A percentile compares a stretch with the other conserved stretches of the same genome.
Conservation (phyloP, 2,888 invertebrate species). For the Abrostola triplasia region DNA sequence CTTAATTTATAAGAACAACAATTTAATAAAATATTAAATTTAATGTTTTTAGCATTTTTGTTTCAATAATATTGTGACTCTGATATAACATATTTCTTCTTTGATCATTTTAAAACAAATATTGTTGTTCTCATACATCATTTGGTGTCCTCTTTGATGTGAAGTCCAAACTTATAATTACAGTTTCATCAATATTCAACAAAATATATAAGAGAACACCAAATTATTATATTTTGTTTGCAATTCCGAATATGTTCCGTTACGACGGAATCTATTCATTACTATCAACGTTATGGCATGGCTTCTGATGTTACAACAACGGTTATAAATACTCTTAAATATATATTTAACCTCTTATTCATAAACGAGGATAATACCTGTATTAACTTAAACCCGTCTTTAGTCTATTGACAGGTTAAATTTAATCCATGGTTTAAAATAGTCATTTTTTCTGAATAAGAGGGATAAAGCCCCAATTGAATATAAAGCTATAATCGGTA, state of each 20-base stretch:
- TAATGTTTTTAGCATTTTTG: neutral
- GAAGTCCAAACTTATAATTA: neutral
- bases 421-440: no score
- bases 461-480: slow-evolving; percentile 5
- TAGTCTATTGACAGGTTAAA: no score
- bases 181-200: neutral
- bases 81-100: neutral
- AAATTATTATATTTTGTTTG: slow-evolving; percentile 38
- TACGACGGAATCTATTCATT: slow-evolving; percentile 13
- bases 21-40: slow-evolving; percentile 15
- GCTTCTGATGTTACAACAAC: slow-evolving; percentile 62
- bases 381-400: no score
- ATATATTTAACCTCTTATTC: no score
- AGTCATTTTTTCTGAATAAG: no score
- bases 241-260: slow-evolving; percentile 26
- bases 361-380: no score
- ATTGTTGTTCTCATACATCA: slow-evolving; percentile 28
- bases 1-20: slow-evolving; percentile 20
- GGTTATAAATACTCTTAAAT: slow-evolving; percentile 5
- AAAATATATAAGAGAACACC: slow-evolving; percentile 15
- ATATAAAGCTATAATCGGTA: slow-evolving; percentile 25
- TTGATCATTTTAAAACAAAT: neutral
- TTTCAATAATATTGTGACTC: neutral
- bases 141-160: slow-evolving; percentile 22
- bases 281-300: slow-evolving; percentile 58